Evolutionary conservation across 2,888 invertebrate genomes (phyloP), one percentile per base, ranked within the genome.

Genomic region (Busseola fusca): DNA sequence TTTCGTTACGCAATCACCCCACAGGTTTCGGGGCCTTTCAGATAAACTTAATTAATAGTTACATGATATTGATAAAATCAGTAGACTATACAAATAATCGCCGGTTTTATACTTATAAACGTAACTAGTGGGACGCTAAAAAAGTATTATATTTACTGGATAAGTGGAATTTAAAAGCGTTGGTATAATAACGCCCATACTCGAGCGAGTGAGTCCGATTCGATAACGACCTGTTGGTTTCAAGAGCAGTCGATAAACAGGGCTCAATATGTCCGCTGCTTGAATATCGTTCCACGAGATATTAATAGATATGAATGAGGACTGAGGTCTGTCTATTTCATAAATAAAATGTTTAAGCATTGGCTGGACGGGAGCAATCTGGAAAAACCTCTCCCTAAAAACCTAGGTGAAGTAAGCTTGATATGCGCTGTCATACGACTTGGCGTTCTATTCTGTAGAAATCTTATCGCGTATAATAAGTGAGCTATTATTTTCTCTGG

Each of bases 161-260:
- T 14, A 50, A 50, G 10, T 37, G 16, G 25, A 45, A 58, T 40
- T 30, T 34, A 54, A 64, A 14, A 40, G n/a, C 50, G 7, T 12
- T 18, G 25, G 16, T 30, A 67, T 80, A 66, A 76, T 74, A 69
- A 76, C 3, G 63, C 57, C 50, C 45, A 58, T 67, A 64, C 71
- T 80, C 21, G n/a, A 81, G 57, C 21, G n/a, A 81, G 57, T 25
- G n/a, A 10, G 30, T 67, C 52, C 71, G 52, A 57, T 54, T 74
- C 68, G 30, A 56, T 64, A 78, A 62, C 66, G 34, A 71, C 3
- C 14, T 30, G 56, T 40, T n/a, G 57, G 48, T 25, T 52, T 66
- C 52, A 67, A 81, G 64, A 65, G 73, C 25, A 63, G 1, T 40
- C n/a, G 2, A 60, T 60, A 76, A 76, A 76, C 34, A 37, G 68